These are phyloP conservation scores for Hipposideros larvatus DNA, from an alignment of 2,797 vertebrate genomes.

Conservation along the genomic window DNA sequence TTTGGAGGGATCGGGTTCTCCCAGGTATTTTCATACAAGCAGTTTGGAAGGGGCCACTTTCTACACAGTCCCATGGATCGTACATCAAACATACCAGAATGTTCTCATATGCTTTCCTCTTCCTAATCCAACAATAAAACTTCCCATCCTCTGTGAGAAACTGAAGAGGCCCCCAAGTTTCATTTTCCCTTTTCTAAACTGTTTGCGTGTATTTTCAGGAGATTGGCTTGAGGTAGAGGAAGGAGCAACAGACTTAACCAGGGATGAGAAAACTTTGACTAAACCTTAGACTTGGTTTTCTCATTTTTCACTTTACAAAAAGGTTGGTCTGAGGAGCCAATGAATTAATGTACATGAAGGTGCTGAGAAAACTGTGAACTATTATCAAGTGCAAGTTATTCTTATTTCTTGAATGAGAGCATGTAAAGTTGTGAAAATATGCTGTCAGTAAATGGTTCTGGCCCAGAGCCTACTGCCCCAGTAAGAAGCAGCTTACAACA, in stretches of 20 bases:
- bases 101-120: background rate
- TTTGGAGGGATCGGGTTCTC: background rate
- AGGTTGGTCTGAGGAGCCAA: background rate
- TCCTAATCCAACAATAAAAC: constrained; percentile 14
- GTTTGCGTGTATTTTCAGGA: background rate
- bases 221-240: background rate
- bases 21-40: background rate
- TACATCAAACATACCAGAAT: background rate
- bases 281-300: background rate
- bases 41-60: background rate
- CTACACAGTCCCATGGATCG: background rate
- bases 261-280: background rate
- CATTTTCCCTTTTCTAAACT: constrained; percentile 12
- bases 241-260: background rate
- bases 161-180: background rate
- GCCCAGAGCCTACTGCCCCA: background rate
- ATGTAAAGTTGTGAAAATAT: background rate
- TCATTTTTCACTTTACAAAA: constrained; percentile 34
- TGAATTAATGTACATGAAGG: background rate
- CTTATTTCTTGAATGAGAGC: background rate
- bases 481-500: fast-evolving
- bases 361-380: constrained; percentile 51
- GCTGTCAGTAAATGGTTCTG: background rate
- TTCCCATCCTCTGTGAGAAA: background rate
- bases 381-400: constrained; percentile 31